Base-by-base conservation (phyloP, 2,113 vertebrate species). In the Mobula hypostoma region DNA sequence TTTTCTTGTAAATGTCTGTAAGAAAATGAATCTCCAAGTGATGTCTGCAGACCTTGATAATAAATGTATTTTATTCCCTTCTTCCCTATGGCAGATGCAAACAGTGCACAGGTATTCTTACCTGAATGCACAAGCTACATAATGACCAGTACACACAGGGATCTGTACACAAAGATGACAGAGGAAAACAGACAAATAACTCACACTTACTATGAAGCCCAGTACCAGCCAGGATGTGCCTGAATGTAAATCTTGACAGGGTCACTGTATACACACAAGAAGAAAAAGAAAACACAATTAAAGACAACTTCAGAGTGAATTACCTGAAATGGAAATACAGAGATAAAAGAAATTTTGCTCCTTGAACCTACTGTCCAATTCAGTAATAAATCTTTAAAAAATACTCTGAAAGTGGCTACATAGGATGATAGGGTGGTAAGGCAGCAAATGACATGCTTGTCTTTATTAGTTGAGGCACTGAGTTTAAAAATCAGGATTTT, bases 191-290 rank as follows among this genome's bases (percentile, higher is more conserved):
- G 90, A 93, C 91, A 77, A 74, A 76, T 29, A 74, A 0, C 17
- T 87, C 19, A 94, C 96, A 98, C 98, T 98, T 96, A 99, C 98
- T 99, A 99, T 95, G 98, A 98, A 40, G 98, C 98, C 98, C 98
- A 99, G 92, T 99, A 99, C 98, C 98, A 99, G 78, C 97, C 98
- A 56, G 98, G 97, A 94, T 99, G 98, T 56, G 95, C 94, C 94
- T 99, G 98, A 94, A 99, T 96, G 94, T 98, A 99, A 68, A 96
- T 95, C 96, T 98, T 98, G 88, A 99, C 96, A 0, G 98, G 97
- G 48, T 98, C 98, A 88, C 98, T 99, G 95, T 58, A 95, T 95
- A 82, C 94, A 29, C 95, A 85, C 94, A 29, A 94, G 40, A 72
- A 48, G 88, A 78, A 5, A 56, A 27, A 58, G 17, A 79, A 85